A percentile compares a stretch with the other conserved stretches of the same genome.
Evolutionary conservation across 2,888 invertebrate species (phyloP).

Genomic region (Sminthurides aquaticus): DNA sequence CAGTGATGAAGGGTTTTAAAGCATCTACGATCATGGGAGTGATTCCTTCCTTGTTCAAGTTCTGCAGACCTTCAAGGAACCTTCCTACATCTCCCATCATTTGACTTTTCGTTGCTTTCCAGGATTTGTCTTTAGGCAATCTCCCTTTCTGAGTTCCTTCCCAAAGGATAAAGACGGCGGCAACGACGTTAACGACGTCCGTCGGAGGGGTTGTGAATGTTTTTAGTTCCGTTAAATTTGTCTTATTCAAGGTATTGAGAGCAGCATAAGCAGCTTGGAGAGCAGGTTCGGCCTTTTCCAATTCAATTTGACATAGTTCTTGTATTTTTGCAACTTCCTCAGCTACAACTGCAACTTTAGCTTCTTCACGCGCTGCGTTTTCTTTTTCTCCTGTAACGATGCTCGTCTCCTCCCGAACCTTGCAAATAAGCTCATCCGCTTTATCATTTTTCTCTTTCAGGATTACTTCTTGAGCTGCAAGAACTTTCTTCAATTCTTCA

Average conservation of each 20-base stretch:
- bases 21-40: slow-evolving; percentile 90
- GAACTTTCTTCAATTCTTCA: slow-evolving; percentile 79
- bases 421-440: slow-evolving; percentile 80
- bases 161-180: slow-evolving; percentile 41
- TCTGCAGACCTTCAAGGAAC: slow-evolving; percentile 77
- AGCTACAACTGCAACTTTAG: slow-evolving; percentile 84
- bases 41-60: slow-evolving; percentile 94
- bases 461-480: slow-evolving; percentile 88
- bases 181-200: slow-evolving; percentile 86
- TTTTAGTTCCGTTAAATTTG: slow-evolving; percentile 89
- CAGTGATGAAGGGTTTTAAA: slow-evolving; percentile 84
- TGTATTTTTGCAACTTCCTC: slow-evolving; percentile 89
- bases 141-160: slow-evolving; percentile 67
- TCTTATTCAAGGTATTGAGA: slow-evolving; percentile 85
- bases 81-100: slow-evolving; percentile 26
- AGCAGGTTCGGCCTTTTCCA: slow-evolving; percentile 91
- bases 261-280: slow-evolving; percentile 87
- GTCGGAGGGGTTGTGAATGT: slow-evolving; percentile 95
- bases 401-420: slow-evolving; percentile 92
- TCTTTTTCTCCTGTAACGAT: slow-evolving; percentile 89
- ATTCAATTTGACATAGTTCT: slow-evolving; percentile 80
- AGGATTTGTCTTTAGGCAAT: slow-evolving; percentile 88
- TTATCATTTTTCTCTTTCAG: slow-evolving; percentile 91
- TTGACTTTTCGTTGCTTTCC: slow-evolving; percentile 80
- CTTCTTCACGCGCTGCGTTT: slow-evolving; percentile 86